Conservation (phyloP, 1,140 invertebrate genomes). For the Drosophila bifasciata region DNA sequence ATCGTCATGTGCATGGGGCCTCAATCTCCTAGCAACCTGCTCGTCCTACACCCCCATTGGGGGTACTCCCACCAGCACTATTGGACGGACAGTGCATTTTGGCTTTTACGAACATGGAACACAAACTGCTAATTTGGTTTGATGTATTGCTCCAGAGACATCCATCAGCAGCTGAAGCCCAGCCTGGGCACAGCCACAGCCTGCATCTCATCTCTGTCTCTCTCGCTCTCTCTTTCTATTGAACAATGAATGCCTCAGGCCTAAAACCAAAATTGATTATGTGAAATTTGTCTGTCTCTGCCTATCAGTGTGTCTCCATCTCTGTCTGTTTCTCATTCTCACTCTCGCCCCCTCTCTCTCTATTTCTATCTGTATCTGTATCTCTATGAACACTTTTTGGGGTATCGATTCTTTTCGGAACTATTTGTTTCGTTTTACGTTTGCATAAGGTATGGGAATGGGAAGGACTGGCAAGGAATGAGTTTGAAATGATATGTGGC, state of each 20-base stretch:
- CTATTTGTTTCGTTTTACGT: slow-evolving; percentile 45
- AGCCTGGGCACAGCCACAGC: slow-evolving; percentile 8
- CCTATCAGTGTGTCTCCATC: slow-evolving; percentile 10
- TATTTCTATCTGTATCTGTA: not conserved
- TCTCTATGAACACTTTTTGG: slow-evolving; percentile 19
- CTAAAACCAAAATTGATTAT: slow-evolving; percentile 69
- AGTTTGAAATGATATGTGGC: not conserved
- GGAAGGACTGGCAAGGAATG: not conserved
- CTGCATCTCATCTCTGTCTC: not conserved
- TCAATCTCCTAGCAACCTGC: slow-evolving; percentile 18
- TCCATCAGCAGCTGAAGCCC: slow-evolving; percentile 60
- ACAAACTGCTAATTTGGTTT: slow-evolving; percentile 79
- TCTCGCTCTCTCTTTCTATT: not conserved
- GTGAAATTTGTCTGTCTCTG: slow-evolving; percentile 49
- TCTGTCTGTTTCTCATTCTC: not conserved
- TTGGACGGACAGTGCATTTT: slow-evolving; percentile 47
- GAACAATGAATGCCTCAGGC: slow-evolving; percentile 32
- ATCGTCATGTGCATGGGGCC: slow-evolving; percentile 29
- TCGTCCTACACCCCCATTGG: slow-evolving; percentile 12
- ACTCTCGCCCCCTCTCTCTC: not conserved
- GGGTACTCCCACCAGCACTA: slow-evolving; percentile 27
- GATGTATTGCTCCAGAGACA: slow-evolving; percentile 77
- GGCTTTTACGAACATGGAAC: slow-evolving; percentile 44
- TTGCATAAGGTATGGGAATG: slow-evolving; percentile 10
- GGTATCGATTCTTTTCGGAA: slow-evolving; percentile 35